Conservation (phyloP, 2,797 vertebrate genomes). For the Karalla daura region DNA sequence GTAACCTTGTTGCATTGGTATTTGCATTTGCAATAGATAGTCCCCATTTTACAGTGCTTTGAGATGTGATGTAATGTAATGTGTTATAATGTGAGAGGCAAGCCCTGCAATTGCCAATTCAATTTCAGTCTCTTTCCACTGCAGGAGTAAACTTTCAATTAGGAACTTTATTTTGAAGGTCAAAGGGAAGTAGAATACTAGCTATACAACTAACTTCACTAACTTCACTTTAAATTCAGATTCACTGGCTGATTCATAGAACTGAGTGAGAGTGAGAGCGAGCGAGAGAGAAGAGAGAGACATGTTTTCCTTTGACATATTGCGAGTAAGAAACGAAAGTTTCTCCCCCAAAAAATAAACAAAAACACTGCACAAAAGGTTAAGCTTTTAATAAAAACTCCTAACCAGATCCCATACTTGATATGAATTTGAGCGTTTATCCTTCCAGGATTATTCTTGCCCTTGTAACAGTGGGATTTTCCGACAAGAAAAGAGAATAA, state of each 20-base stretch:
- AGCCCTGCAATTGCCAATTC: not conserved
- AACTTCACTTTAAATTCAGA: too few species aligned
- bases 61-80: too few species aligned
- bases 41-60: too few species aligned
- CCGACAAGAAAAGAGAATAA: too few species aligned
- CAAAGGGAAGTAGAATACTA: not conserved
- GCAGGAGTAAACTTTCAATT: not conserved
- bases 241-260: not conserved
- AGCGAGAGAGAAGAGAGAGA: not conserved
- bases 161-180: conserved; percentile 20
- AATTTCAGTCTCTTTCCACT: not conserved
- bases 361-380: not conserved
- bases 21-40: too few species aligned
- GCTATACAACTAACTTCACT: not conserved
- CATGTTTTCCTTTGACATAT: not conserved
- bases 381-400: too few species aligned
- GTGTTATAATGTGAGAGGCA: too few species aligned
- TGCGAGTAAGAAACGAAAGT: conserved; percentile 2
- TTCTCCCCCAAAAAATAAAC: conserved; percentile 9
- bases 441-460: too few species aligned
- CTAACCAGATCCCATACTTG: too few species aligned
- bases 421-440: too few species aligned
- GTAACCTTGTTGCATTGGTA: too few species aligned
- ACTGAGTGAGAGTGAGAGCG: not conserved
- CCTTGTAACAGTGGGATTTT: too few species aligned